Conservation (phyloP, 1,140 invertebrate species). For the Pentalonia nigronervosa region DNA sequence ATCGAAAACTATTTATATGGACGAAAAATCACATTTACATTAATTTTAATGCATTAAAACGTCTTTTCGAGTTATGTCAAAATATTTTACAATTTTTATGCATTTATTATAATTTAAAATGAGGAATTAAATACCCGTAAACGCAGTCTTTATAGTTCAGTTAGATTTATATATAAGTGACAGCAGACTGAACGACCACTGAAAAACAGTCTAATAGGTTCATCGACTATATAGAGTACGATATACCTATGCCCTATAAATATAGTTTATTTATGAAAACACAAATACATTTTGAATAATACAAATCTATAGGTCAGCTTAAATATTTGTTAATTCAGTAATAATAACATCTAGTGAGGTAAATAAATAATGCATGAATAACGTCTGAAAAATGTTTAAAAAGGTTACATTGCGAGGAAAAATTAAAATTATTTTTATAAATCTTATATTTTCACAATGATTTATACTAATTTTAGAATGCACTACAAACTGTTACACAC, state of each 20-base stretch:
- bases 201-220: neutral
- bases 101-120: constrained; percentile 3
- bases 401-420: neutral
- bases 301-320: neutral
- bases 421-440: neutral
- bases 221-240: neutral
- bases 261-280: neutral
- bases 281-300: neutral
- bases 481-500: neutral
- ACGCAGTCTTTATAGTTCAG: neutral
- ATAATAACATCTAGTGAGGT: neutral
- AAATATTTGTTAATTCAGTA: too few species aligned
- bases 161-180: neutral
- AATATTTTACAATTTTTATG: neutral
- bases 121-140: neutral
- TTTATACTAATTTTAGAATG: neutral
- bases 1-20: neutral
- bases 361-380: neutral
- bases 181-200: neutral
- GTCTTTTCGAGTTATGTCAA: neutral
- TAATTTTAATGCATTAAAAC: neutral
- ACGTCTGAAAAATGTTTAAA: neutral
- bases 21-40: neutral
- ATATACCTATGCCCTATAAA: too few species aligned
- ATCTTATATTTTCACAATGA: neutral